Evolutionary conservation across 1,140 invertebrate genomes (phyloP), one percentile per base, ranked within the genome.

Genomic region (Whitmania pigra): DNA sequence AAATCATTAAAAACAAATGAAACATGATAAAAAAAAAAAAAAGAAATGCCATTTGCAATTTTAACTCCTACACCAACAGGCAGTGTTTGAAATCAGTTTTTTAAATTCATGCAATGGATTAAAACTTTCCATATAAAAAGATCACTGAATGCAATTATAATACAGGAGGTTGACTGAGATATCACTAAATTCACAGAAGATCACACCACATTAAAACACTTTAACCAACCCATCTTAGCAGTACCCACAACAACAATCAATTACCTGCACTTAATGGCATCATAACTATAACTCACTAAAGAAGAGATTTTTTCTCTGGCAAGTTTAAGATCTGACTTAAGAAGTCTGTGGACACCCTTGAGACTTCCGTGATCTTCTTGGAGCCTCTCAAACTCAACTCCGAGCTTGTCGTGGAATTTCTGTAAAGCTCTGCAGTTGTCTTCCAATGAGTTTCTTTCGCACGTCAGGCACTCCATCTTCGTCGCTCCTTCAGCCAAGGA

Each of bases 311-410:
- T 63, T 31, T 63, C 57, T 25, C 22, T 22, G 4, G 57, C 57
- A 11, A 31, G 22, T 31, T 63, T 63, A 22, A 63, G 29, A 63
- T 63, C 57, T 20, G 57, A 63, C 57, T 63, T 63, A n/a, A 63
- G 22, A 13, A 63, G 22, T 31, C 57, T 63, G 6, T 63, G 57
- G 22, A 63, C 57, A 13, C 57, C 57, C 29, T 63, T 63, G 22
- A 63, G 29, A 13, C 22, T 63, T 13, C 22, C 22, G 11, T 63
- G 29, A 13, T 63, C 57, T 25, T 63, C 57, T 31, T 63, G 57
- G 11, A 63, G 29, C 57, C 29, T 63, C 29, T 63, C 57, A 63
- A 25, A 31, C 11, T 63, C 57, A 63, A 63, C 57, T 31, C 57
- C 57, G 1, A 63, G 20, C 57, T 31, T 63, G 29, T 63, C 57